Base-by-base conservation (phyloP, 2,797 vertebrate species). In the Hemitrygon akajei region DNA sequence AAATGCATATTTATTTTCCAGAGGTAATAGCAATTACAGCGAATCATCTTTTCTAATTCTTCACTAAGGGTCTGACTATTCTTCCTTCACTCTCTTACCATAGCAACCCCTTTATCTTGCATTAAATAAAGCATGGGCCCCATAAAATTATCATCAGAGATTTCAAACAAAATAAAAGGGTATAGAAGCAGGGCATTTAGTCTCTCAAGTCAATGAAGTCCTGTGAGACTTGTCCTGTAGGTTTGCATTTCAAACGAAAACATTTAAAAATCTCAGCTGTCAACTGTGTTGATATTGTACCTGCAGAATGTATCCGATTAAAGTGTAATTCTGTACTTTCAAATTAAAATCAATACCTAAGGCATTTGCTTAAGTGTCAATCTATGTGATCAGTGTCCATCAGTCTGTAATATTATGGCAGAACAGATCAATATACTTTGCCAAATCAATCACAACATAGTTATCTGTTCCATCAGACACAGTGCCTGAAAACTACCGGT, bases 371-470 rank as follows among this genome's bases (percentile, higher is more conserved):
- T 75, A 93, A 75, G 71, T 20, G 25, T 75, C n/a, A 56, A n/a
- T 93, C 25, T 58, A 14, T 58, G 40, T 30, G 27, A 93, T 93
- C 91, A 75, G 37, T 76, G 71, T 25, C 25, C 69, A n/a, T 87
- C 25, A 75, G 71, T 93, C 47, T 20, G 25, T 6, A 93, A 56
- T 76, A 2, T 76, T 56, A 75, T n/a, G 71, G 73, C 22, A 69
- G 87, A 34, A 63, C 60, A 56, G 40, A 75, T 93, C 91, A n/a
- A 75, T 76, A 75, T 5, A 30, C 27, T 58, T 93, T 93, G 91
- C 69, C 91, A 58, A 34, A 76, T 58, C 73, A n/a, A 40, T 93
- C 91, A 93, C 71, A 76, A 93, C 91, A 73, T 47, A 27, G 71
- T 93, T 76, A 76, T 93, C 71, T 76, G 27, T 25, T 56, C 71